Evolutionary conservation across 2,888 invertebrate species (phyloP).

Genomic region (Lasioglossum marginatum): DNA sequence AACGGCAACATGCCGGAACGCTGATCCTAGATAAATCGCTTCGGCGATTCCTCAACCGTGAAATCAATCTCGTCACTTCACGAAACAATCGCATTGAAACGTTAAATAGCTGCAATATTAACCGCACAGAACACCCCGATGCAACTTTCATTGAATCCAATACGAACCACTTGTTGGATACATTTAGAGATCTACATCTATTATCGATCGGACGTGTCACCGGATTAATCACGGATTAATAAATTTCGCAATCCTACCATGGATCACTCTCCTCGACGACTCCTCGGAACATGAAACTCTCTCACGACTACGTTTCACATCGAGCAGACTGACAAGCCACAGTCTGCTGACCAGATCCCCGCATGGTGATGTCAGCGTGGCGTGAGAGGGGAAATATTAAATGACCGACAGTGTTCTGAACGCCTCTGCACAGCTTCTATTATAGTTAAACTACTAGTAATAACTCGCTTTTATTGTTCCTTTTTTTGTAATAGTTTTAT

Average conservation of each 20-base stretch:
- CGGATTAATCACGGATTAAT: not conserved
- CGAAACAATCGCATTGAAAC: not conserved
- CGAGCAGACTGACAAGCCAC: constrained; percentile 54
- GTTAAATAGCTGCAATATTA: not conserved
- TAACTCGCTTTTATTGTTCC: too few species aligned
- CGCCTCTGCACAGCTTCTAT: constrained; percentile 1
- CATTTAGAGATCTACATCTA: not conserved
- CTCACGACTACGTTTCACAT: constrained; percentile 45
- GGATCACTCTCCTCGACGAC: not conserved
- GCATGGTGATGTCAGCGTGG: constrained; percentile 58
- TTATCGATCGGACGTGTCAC: too few species aligned
- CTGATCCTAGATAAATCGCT: not conserved
- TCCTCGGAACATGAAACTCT: constrained; percentile 21
- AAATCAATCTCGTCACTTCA: not conserved
- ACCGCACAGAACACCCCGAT: not conserved
- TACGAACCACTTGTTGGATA: not conserved
- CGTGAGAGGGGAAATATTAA: constrained; percentile 56
- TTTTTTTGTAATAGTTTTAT: too few species aligned
- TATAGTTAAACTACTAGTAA: too few species aligned
- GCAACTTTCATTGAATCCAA: not conserved
- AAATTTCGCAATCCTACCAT: not conserved
- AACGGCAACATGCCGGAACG: too few species aligned
- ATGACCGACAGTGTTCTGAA: constrained; percentile 45
- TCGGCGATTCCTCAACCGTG: not conserved
- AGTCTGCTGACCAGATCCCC: constrained; percentile 61